These are phyloP conservation scores for Microcebus ravelobensis DNA, from an alignment of 2,113 vertebrate genomes.

Conservation along the genomic window DNA sequence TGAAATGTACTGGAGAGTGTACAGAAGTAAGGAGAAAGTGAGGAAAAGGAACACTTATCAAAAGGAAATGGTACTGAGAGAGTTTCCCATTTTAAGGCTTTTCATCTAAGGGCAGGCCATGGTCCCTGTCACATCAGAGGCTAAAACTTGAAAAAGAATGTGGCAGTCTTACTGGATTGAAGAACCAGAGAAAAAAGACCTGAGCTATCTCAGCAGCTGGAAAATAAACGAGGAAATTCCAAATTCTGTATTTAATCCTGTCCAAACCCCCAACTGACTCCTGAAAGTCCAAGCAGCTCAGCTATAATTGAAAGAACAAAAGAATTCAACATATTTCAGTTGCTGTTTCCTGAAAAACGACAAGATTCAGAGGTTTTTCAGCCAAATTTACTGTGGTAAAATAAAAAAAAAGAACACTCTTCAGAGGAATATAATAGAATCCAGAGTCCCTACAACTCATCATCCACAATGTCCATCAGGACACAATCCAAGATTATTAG, in stretches of 20 bases:
- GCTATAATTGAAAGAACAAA: background rate
- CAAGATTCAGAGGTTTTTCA: background rate
- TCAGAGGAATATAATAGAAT: constrained; percentile 4
- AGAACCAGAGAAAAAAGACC: background rate
- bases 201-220: background rate
- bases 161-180: background rate
- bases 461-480: background rate
- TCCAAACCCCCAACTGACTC: background rate
- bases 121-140: background rate
- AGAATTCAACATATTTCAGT: background rate
- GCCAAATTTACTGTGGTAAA: background rate
- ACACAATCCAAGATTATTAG: background rate
- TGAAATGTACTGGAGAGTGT: background rate
- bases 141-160: background rate
- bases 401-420: background rate
- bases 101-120: background rate
- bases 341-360: background rate
- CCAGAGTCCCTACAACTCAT: background rate
- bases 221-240: background rate
- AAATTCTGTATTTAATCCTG: background rate
- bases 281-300: background rate
- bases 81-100: background rate
- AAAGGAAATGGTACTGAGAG: no score
- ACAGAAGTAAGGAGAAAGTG: background rate
- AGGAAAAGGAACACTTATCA: background rate